Base-by-base conservation (phyloP, 35 echinoderm and acorn worm genomes). In the Patiria miniata region DNA sequence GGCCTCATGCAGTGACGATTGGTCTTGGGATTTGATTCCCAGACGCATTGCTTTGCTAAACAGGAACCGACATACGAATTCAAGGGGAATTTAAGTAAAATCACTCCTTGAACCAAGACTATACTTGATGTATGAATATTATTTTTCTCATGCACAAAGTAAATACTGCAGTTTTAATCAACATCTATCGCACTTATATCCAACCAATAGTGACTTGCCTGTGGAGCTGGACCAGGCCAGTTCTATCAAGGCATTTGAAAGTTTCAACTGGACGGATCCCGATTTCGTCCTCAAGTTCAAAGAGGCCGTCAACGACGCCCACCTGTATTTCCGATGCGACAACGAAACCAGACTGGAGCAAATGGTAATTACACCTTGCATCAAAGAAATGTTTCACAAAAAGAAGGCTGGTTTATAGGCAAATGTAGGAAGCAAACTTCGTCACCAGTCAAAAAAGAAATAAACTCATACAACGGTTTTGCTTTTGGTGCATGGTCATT, bases 281-380 rank as follows among this genome's bases (percentile, higher is more conserved):
- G 29, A 30, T 23, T 73, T 73, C 8, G 15, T 73, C 65, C 29
- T 23, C 2, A 34, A 73, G 34, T 73, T 32, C 65, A 73, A 8
- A 73, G 6, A 73, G 16, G 65, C 65, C 29, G 26, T 23, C 26
- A 10, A 73, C 14, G 26, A 73, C 2, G 65, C 34, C 26, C 21
- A 34, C 65, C 34, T 73, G 65, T 73, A 73, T 34, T 73, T 73
- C 26, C 23, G 65, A 73, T 73, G 65, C 34, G 65, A 73, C 34
- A 73, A 73, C 65, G 7, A 73, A 73, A 36, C 65, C 21, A 73
- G 65, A 73, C 34, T 73, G 34, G 65, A 73, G 34, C 65, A 73
- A 73, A 32, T 73, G 65, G 65, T 73, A 34, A 34, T 18, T 60
- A 60, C 19, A n/a, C 2, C 57, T 60, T 18, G 57, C 5, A 7